Conservation (phyloP, 2,888 invertebrate genomes). For the Cremastinae sp. region DNA sequence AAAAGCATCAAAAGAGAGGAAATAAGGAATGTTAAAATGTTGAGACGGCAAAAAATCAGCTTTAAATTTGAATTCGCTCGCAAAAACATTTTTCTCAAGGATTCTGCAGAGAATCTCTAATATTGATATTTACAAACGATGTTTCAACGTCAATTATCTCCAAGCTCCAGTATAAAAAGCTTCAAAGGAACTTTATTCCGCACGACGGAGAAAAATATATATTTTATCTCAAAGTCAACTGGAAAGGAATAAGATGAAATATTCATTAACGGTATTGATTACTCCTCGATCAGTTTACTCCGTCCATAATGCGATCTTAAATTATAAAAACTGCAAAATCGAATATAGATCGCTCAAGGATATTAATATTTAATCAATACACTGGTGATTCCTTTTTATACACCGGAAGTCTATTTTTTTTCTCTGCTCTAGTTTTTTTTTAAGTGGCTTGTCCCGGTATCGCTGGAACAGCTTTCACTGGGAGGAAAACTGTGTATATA, state of each 20-base stretch:
- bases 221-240: no score
- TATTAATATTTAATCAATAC: conserved; percentile 6
- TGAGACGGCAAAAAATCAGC: no score
- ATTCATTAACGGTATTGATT: not conserved
- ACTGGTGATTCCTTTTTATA: conserved; percentile 72
- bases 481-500: conserved; percentile 9
- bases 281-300: no score
- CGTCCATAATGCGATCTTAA: not conserved
- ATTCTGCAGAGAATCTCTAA: no score
- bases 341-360: not conserved
- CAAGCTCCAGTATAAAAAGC: no score
- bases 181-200: no score
- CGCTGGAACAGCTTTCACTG: conserved; percentile 32
- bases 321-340: not conserved
- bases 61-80: no score
- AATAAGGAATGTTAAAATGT: no score
- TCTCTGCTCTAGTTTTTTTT: conserved; percentile 1
- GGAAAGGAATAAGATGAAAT: conserved; percentile 12
- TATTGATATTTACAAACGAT: no score
- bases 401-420: conserved; percentile 75
- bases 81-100: no score
- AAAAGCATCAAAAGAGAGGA: not conserved
- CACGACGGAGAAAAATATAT: no score
- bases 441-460: conserved; percentile 36
- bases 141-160: no score